These are phyloP conservation scores for honey bee (Apis mellifera) DNA, from an alignment of 1,140 invertebrate genomes.

Conservation along the genomic window DNA sequence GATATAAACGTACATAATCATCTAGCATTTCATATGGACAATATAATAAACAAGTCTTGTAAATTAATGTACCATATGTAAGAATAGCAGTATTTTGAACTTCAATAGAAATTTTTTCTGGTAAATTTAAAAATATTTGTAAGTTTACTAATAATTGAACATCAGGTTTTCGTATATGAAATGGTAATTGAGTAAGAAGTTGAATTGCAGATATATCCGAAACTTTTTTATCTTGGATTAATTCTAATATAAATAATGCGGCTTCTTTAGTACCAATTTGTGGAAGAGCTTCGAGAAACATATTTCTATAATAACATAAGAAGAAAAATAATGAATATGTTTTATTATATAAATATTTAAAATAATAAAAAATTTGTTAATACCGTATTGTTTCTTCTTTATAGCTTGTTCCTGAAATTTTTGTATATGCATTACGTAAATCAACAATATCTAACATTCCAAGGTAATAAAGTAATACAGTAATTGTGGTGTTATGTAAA, in stretches of 20 bases:
- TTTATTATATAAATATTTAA: background rate
- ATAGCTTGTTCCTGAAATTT: conserved; percentile 79
- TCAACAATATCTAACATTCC: conserved; percentile 72
- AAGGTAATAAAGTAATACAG: conserved; percentile 75
- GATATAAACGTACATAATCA: conserved; percentile 86
- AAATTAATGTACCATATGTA: conserved; percentile 86
- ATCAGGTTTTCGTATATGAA: conserved; percentile 82
- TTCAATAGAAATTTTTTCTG: conserved; percentile 76
- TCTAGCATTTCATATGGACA: conserved; percentile 85
- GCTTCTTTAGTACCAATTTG: conserved; percentile 85
- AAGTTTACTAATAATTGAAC: conserved; percentile 81
- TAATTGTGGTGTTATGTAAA: conserved; percentile 79
- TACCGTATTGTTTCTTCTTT: conserved; percentile 79
- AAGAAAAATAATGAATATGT: conserved; percentile 25
- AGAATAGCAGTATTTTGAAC: conserved; percentile 86
- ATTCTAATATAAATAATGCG: conserved; percentile 84
- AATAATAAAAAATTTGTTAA: conserved; percentile 5
- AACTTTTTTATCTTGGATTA: conserved; percentile 84
- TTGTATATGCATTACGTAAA: conserved; percentile 73
- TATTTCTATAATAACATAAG: conserved; percentile 79
- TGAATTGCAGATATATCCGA: conserved; percentile 82
- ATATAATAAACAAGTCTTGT: conserved; percentile 83
- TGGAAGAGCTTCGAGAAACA: conserved; percentile 88
- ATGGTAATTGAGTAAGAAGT: conserved; percentile 83
- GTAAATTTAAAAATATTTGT: conserved; percentile 81